Base-by-base conservation (phyloP, 2,888 invertebrate genomes). In the Ariolimax columbianus region DNA sequence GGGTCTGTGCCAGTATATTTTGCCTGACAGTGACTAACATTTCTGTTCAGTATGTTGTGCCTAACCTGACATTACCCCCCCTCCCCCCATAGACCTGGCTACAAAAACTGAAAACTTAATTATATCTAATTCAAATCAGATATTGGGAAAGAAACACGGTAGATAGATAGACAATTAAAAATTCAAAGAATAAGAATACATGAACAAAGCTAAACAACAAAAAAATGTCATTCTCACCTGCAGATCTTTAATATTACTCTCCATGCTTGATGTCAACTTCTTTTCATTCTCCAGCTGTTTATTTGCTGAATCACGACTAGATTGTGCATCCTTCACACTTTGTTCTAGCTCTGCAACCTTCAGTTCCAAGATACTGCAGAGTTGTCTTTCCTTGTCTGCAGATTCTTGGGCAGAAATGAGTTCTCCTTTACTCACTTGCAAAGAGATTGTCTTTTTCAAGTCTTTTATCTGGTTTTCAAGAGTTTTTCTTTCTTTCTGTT, bases 201-300 rank as follows among this genome's bases (percentile, higher is more conserved):
- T n/a, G n/a, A n/a, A n/a, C n/a, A n/a, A n/a, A n/a, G n/a, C n/a
- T n/a, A n/a, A n/a, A n/a, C n/a, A n/a, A n/a, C n/a, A n/a, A n/a
- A n/a, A n/a, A n/a, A n/a, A n/a, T n/a, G n/a, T n/a, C 1, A 26
- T n/a, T 26, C 36, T 77, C 70, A 85, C 85, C 84, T 92, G 90
- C 77, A 91, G 63, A 30, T 90, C 90, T 36, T 89, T 89, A 38
- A 91, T 81, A 66, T 89, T 89, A 30, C 84, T 81, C 70, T 91
- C 90, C 59, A 91, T 73, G 75, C 89, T 88, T 30, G 77, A 36
- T 75, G 88, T 83, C 66, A 84, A 68, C 70, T 87, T 84, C 55
- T 88, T 86, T 70, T 91, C 90, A 73, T 84, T 83, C 40, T 86
- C 75, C 68, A 87, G 77, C 68, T 77, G 68, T 7, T 86, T 86